Conservation (phyloP, 2,113 vertebrate genomes). For the Kryptolebias marmoratus region DNA sequence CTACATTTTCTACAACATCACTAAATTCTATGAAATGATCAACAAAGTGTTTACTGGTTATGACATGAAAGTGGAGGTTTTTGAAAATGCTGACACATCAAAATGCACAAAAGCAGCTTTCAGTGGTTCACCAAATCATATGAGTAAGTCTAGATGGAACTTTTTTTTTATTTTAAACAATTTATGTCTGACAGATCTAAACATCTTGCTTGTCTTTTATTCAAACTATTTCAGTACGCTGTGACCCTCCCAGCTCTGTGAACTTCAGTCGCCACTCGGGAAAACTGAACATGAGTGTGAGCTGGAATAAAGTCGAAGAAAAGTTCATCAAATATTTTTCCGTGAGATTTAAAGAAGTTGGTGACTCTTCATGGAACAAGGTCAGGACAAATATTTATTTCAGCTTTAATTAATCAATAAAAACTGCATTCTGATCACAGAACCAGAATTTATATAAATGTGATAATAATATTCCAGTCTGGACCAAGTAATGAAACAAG, state of each 20-base stretch:
- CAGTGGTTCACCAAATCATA: constrained; percentile 14
- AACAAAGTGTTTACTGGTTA: fast-evolving
- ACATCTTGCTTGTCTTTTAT: not conserved
- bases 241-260: constrained; percentile 48
- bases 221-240: constrained; percentile 63
- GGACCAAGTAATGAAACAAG: too few relatives aligned
- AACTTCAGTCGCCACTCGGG: constrained; percentile 53
- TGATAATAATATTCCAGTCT: too few relatives aligned
- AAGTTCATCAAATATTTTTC: constrained; percentile 12
- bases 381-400: constrained; percentile 40
- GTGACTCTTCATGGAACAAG: constrained; percentile 45
- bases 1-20: not conserved
- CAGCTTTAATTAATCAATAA: not conserved
- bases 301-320: constrained; percentile 35
- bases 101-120: constrained; percentile 68
- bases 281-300: constrained; percentile 45
- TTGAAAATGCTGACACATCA: constrained; percentile 34
- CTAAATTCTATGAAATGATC: fast-evolving
- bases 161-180: not conserved
- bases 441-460: too few relatives aligned
- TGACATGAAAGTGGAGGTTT: constrained; percentile 43
- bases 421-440: not conserved
- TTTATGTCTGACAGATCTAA: not conserved
- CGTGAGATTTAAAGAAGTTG: constrained; percentile 59
- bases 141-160: constrained; percentile 51